Conservation (phyloP, 2,797 vertebrate genomes). For the Paedocypris micromegethes region DNA sequence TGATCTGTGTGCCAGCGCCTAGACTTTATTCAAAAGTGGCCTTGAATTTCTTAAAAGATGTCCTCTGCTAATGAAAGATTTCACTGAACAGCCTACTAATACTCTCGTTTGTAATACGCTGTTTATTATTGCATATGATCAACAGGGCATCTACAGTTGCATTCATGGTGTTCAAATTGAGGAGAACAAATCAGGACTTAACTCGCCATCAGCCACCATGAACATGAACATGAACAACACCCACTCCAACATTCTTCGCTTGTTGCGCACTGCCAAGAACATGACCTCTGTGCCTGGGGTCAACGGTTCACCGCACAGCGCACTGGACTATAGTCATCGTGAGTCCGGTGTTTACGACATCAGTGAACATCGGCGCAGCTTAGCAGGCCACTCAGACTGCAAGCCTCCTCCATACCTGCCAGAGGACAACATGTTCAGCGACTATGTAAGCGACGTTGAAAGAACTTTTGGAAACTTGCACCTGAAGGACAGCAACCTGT, state of each 20-base stretch:
- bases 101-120: not conserved
- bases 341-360: slow-evolving; percentile 91
- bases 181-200: slow-evolving; percentile 90
- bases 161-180: slow-evolving; percentile 97
- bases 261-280: slow-evolving; percentile 97
- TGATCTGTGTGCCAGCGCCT: not conserved
- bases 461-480: slow-evolving; percentile 98
- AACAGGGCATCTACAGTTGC: slow-evolving; percentile 98
- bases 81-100: slow-evolving; percentile 10
- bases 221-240: slow-evolving; percentile 99
- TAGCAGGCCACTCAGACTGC: slow-evolving; percentile 82
- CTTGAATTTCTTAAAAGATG: slow-evolving; percentile 1
- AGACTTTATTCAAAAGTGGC: no score
- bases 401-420: slow-evolving; percentile 75
- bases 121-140: slow-evolving; percentile 32
- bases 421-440: slow-evolving; percentile 97
- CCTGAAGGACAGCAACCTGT: slow-evolving; percentile 96
- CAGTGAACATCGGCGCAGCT: slow-evolving; percentile 91
- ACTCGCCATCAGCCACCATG: slow-evolving; percentile 94
- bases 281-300: slow-evolving; percentile 88
- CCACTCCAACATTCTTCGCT: slow-evolving; percentile 95
- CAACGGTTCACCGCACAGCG: slow-evolving; percentile 86
- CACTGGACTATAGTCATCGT: slow-evolving; percentile 89
- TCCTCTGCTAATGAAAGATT: slow-evolving; percentile 1
- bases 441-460: slow-evolving; percentile 98